Percentiles rank a stretch among this genome's conserved stretches.
Conservation (phyloP, 2,888 invertebrate genomes). For the Merodon equestris region DNA sequence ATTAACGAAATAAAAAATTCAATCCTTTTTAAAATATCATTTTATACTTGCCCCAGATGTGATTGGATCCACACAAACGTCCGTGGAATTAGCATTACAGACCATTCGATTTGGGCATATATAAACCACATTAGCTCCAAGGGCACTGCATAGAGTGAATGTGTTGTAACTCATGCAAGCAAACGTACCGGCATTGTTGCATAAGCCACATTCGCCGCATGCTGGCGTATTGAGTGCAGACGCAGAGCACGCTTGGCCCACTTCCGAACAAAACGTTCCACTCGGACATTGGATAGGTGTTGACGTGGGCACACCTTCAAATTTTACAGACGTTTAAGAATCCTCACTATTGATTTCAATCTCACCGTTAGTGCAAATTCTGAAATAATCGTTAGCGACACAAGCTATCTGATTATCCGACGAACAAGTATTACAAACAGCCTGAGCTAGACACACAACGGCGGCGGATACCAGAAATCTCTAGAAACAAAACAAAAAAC, state of each 20-base stretch:
- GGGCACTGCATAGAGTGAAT: background rate
- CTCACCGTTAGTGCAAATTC: background rate
- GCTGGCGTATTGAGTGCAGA: background rate
- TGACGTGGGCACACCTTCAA: background rate
- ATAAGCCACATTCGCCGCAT: background rate
- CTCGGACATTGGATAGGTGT: background rate
- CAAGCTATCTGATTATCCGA: background rate
- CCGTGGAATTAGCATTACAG: constrained; percentile 17
- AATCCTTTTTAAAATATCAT: background rate
- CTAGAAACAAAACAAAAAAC: background rate
- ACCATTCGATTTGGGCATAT: background rate
- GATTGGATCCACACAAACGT: constrained; percentile 19
- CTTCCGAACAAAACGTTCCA: background rate
- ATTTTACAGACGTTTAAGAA: background rate
- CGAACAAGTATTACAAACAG: background rate
- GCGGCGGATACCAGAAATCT: background rate
- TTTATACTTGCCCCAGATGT: constrained; percentile 11
- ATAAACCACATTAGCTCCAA: background rate
- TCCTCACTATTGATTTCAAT: background rate
- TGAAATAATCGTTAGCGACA: background rate
- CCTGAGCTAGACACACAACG: background rate
- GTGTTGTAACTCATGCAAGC: background rate
- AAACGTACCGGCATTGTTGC: background rate
- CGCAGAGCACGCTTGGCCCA: background rate
- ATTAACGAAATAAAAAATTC: too few species aligned